phyloP scores from a whole-genome alignment of 2,113 vertebrate species.

The Xiphophorus couchianus region DNA sequence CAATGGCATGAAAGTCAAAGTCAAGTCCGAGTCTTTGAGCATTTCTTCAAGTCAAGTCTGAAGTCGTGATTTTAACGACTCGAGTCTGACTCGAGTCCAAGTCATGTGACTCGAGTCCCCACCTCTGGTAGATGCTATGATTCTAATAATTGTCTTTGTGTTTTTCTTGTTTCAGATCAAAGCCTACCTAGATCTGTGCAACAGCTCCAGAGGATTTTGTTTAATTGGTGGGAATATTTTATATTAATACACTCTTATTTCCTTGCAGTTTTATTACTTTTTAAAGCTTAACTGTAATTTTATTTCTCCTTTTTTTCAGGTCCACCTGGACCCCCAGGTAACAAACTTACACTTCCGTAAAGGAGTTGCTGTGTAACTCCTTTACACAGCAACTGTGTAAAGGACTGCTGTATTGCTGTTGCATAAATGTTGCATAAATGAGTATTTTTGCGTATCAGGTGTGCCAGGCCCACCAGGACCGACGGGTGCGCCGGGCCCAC shows the following conservation, averaged over 20 bases:
- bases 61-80: no score
- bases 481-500: conserved; percentile 65
- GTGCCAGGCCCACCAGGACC: conserved; percentile 50
- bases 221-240: conserved; percentile 81
- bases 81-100: no score
- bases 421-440: background rate
- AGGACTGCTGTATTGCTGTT: background rate
- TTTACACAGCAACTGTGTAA: no score
- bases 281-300: background rate
- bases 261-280: background rate
- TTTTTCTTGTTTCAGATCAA: conserved; percentile 77
- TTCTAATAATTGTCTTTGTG: background rate
- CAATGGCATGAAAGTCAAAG: no score
- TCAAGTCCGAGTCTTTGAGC: no score
- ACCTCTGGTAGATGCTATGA: no score
- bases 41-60: no score
- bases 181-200: conserved; percentile 87
- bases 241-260: background rate
- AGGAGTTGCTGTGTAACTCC: background rate
- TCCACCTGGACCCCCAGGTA: conserved; percentile 88
- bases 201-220: conserved; percentile 86
- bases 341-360: conserved; percentile 15
- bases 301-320: conserved; percentile 70
- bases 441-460: conserved; percentile 33
- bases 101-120: no score